Evolutionary conservation across 2,888 invertebrate species (phyloP), one percentile per base, ranked within the genome.

Genomic region (Megastigmus dorsalis): DNA sequence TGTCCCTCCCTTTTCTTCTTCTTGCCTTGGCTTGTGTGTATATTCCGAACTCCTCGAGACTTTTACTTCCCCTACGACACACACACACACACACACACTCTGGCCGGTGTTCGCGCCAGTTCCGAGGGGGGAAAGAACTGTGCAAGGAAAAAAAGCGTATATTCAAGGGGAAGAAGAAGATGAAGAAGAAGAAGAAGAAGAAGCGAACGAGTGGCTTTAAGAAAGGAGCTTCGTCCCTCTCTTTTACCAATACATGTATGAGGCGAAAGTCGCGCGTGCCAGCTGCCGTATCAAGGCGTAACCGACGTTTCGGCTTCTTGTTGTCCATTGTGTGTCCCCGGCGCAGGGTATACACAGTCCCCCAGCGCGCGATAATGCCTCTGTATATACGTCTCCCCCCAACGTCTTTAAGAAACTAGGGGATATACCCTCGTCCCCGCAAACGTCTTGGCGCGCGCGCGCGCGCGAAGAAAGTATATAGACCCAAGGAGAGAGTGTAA

Each of bases 221-320:
- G n/a, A n/a, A n/a, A n/a, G n/a, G n/a, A n/a, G 28, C 28, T 63
- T 50, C 30, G 9, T 38, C 18, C 26, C 30, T 52, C 52, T 50
- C n/a, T 4, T n/a, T n/a, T n/a, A n/a, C n/a, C n/a, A n/a, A n/a
- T n/a, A n/a, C 41, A 30, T 54, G 54, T 38, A 59, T 63, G 54
- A 67, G 60, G 67, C 68, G 67, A 77, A 75, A 78, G 70, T 79
- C 74, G 77, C 82, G 86, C 87, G 88, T 88, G 87, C 86, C 88
- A 88, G 88, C 87, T 88, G 88, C 86, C 81, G 82, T 80, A 79
- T 78, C 84, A 77, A 86, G 85, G 86, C 85, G 85, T 88, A 88
- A 88, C 88, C 88, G 88, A 86, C 88, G 82, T 86, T 87, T 86
- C 84, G 84, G 85, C 85, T 86, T 87, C 86, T 86, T 83, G 81